Evolutionary conservation across 2,888 invertebrate genomes (phyloP).

Genomic region (Gisinianus flammeolus): DNA sequence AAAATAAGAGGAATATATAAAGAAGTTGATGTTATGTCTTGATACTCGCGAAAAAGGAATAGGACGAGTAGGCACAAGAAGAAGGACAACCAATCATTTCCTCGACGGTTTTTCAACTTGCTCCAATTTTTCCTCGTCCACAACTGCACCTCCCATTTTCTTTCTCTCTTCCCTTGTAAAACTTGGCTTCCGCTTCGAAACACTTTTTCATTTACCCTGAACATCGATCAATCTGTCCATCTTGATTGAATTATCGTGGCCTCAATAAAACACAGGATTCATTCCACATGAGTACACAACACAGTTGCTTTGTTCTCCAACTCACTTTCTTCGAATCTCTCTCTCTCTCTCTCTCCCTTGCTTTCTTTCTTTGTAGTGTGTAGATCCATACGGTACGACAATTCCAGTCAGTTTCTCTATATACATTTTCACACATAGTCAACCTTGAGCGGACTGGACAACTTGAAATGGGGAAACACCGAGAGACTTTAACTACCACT

Average conservation of each 20-base stretch:
- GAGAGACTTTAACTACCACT: not conserved
- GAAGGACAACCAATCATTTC: conserved; percentile 17
- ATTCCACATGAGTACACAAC: conserved; percentile 21
- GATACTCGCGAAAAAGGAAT: not conserved
- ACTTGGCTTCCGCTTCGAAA: conserved; percentile 18
- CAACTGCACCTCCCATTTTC: not conserved
- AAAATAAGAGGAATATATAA: not conserved
- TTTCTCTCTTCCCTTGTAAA: not conserved
- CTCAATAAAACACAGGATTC: conserved; percentile 24
- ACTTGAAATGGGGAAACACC: not conserved
- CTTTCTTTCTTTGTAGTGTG: not conserved
- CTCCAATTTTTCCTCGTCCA: not conserved
- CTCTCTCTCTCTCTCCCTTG: conserved; percentile 9
- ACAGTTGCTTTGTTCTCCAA: not conserved
- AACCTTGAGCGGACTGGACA: not conserved
- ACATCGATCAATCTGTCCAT: conserved; percentile 41
- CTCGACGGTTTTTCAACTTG: not conserved
- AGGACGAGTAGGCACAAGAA: not conserved
- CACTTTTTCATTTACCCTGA: conserved; percentile 36
- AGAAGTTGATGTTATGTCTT: not conserved
- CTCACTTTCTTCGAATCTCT: not conserved
- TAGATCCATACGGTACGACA: not conserved
- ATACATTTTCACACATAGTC: conserved; percentile 8
- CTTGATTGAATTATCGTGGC: conserved; percentile 41
- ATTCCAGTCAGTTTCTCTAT: not conserved